These are phyloP conservation scores for Poecile atricapillus DNA, from an alignment of 2,113 vertebrate species.

Conservation along the genomic window DNA sequence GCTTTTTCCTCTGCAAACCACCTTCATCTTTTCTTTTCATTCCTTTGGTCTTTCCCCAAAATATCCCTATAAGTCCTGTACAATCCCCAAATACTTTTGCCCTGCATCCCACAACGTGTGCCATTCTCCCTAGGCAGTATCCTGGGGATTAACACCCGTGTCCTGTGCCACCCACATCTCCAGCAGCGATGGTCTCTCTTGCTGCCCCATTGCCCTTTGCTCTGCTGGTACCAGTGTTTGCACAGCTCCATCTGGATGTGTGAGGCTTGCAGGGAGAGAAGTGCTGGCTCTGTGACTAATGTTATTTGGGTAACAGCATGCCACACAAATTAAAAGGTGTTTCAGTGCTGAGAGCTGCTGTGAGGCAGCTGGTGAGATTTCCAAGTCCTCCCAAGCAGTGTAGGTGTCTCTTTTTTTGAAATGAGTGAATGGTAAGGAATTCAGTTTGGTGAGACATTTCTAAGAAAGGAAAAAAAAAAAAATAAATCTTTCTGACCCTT, in stretches of 20 bases:
- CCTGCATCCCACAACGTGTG: accelerated
- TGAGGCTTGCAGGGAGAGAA: not conserved
- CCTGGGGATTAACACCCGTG: not conserved
- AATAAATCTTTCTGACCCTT: not conserved
- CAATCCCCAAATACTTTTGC: not conserved
- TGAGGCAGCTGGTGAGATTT: not conserved
- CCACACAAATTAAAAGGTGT: not conserved
- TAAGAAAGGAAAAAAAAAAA: not conserved
- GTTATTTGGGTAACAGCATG: not conserved
- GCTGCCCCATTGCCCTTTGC: not conserved
- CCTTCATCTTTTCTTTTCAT: not conserved
- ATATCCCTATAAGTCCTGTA: not conserved
- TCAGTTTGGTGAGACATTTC: not conserved
- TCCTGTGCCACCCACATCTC: not conserved
- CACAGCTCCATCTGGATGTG: not conserved
- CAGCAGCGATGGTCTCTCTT: not conserved
- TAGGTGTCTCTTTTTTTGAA: not conserved
- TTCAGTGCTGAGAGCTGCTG: not conserved
- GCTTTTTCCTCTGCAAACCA: not conserved
- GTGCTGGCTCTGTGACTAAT: not conserved
- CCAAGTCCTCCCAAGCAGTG: not conserved
- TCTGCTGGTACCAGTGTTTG: not conserved
- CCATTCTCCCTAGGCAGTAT: not conserved
- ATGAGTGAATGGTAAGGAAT: not conserved
- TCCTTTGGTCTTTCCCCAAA: not conserved